Conservation (phyloP, 1,140 invertebrate species). For the Zaprionus camerounensis region DNA sequence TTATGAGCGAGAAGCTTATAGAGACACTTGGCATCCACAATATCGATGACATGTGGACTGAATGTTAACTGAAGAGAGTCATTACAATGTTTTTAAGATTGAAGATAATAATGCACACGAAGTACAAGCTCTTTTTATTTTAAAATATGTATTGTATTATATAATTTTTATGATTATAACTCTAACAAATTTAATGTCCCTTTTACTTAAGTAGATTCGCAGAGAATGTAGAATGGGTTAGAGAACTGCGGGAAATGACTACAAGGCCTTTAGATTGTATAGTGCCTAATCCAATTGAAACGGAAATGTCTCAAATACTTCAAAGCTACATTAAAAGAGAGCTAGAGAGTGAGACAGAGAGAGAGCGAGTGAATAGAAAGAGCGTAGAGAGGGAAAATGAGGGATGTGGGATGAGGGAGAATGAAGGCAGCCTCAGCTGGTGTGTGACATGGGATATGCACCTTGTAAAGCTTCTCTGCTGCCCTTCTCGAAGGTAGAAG, state of each 20-base stretch:
- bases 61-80: too few relatives aligned
- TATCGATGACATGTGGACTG: too few relatives aligned
- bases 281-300: not conserved
- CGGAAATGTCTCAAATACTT: conserved; percentile 1
- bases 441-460: conserved; percentile 57
- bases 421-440: conserved; percentile 28
- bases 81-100: too few relatives aligned
- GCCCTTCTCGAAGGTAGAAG: conserved; percentile 3
- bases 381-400: not conserved
- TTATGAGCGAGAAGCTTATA: too few relatives aligned
- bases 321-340: not conserved
- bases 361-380: not conserved
- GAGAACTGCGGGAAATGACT: not conserved
- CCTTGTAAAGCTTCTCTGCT: conserved; percentile 70
- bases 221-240: not conserved
- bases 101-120: too few relatives aligned
- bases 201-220: not conserved
- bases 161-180: too few relatives aligned
- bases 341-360: not conserved
- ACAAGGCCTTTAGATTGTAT: not conserved
- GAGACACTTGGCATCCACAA: too few relatives aligned
- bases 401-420: not conserved
- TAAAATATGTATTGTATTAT: too few relatives aligned
- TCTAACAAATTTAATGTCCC: too few relatives aligned
- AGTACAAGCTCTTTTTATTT: too few relatives aligned